Evolutionary conservation across 2,797 vertebrate species (phyloP).

Genomic region (Tapera naevia): DNA sequence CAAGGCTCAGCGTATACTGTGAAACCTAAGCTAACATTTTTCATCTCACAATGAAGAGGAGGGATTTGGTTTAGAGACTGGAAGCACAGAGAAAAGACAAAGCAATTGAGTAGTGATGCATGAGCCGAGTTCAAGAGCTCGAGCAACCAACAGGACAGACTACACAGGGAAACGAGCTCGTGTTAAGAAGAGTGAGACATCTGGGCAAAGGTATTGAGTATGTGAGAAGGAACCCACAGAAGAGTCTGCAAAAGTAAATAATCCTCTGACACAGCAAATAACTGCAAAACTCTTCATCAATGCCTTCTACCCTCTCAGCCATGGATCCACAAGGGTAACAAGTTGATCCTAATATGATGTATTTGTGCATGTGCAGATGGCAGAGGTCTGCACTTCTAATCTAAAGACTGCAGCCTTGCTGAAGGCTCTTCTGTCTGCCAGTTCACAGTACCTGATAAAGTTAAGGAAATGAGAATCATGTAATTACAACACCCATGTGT

Average conservation of each 20-base stretch:
- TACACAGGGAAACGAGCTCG: background rate
- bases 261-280: background rate
- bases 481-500: slow-evolving; percentile 38
- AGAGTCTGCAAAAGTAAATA: background rate
- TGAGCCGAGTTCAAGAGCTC: background rate
- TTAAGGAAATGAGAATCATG: background rate
- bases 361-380: background rate
- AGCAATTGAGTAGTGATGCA: background rate
- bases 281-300: background rate
- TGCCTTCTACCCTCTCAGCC: background rate
- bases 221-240: background rate
- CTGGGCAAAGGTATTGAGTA: background rate
- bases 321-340: background rate
- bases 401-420: slow-evolving; percentile 40
- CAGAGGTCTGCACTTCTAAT: slow-evolving; percentile 30
- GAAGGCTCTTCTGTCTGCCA: background rate
- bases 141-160: accelerated
- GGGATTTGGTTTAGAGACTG: background rate
- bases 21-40: background rate
- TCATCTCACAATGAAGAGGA: background rate
- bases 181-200: background rate
- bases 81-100: background rate
- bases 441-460: slow-evolving; percentile 1
- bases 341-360: background rate
- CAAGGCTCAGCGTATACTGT: background rate